Base-by-base conservation (phyloP, 2,113 vertebrate species). In the Canis aureus region DNA sequence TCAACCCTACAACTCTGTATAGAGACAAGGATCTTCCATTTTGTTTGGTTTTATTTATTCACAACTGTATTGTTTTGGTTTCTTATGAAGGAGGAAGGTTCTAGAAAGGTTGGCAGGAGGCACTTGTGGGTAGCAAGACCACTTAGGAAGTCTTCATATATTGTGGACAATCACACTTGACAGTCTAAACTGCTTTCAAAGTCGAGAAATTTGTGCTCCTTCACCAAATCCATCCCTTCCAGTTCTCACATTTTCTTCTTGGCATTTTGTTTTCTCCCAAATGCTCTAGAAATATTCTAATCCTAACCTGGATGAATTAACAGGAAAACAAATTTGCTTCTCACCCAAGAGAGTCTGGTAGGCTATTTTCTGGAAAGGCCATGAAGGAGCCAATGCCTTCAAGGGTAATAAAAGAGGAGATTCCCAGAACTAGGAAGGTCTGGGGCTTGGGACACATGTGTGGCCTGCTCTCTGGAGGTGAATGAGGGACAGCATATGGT, bases 291-390 rank as follows among this genome's bases (percentile, higher is more conserved):
- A 57, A 66, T 64, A 57, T 79, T 71, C 32, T 17, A 60, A 62
- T 78, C 29, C 22, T 95, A 62, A 71, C 51, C 62, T 35, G 43
- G 15, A 89, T 64, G 20, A 84, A 71, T 71, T 64, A 86, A 64
- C 53, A 29, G 60, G 51, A 85, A 93, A 74, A 43, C 62, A 66
- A 90, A 86, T 93, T 22, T 67, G 27, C 10, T 59, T 66, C 38
- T 93, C 74, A 95, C 35, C 85, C 91, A 93, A 74, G 51, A 86
- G 22, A 90, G 29, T n/a, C 20, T 64, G 49, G 60, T n/a, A 66
- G 5, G 64, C 73, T 74, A 11, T 85, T 73, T 91, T 89, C 62
- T n/a, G 32, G 38, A 86, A 89, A 95, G 27, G 11, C 35, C 17
- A 51, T 29, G 20, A 16, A 93, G 76, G 76, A 55, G 74, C 66